Conservation (phyloP, 2,113 vertebrate species). For the Polyodon spathula region DNA sequence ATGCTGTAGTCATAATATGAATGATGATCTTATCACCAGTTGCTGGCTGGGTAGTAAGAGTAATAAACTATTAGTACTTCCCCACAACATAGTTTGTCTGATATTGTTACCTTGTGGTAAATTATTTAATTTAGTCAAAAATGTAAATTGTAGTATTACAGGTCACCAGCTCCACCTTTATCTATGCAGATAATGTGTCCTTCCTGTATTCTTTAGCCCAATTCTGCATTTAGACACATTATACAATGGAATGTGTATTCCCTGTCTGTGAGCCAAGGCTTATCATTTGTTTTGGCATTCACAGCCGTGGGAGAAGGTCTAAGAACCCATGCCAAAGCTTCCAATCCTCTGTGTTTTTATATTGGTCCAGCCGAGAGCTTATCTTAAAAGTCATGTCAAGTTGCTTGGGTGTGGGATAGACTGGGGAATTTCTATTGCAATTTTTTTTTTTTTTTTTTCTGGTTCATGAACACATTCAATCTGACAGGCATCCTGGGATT, state of each 20-base stretch:
- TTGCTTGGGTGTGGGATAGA: background rate
- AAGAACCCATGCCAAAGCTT: slow-evolving; percentile 7
- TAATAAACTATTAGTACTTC: too few relatives aligned
- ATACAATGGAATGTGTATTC: slow-evolving; percentile 48
- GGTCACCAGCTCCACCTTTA: too few relatives aligned
- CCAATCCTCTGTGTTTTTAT: background rate
- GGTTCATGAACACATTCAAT: slow-evolving; percentile 32
- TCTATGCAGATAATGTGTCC: too few relatives aligned
- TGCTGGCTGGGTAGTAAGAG: too few relatives aligned
- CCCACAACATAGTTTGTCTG: too few relatives aligned
- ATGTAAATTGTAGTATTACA: too few relatives aligned
- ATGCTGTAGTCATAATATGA: too few relatives aligned
- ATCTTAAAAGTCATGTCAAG: background rate
- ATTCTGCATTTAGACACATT: slow-evolving; percentile 32
- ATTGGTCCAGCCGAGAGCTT: background rate
- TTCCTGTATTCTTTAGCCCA: too few relatives aligned
- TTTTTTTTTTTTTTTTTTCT: slow-evolving; percentile 25
- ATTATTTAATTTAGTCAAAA: too few relatives aligned
- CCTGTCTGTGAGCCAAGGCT: slow-evolving; percentile 18
- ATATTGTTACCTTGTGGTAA: too few relatives aligned
- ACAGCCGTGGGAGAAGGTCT: slow-evolving; percentile 11
- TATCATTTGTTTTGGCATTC: slow-evolving; percentile 3
- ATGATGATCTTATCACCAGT: too few relatives aligned
- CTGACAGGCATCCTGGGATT: slow-evolving; percentile 31
- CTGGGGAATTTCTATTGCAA: slow-evolving; percentile 14